Evolutionary conservation across 2,113 vertebrate genomes (phyloP).

Genomic region (Trematocara marginatum): DNA sequence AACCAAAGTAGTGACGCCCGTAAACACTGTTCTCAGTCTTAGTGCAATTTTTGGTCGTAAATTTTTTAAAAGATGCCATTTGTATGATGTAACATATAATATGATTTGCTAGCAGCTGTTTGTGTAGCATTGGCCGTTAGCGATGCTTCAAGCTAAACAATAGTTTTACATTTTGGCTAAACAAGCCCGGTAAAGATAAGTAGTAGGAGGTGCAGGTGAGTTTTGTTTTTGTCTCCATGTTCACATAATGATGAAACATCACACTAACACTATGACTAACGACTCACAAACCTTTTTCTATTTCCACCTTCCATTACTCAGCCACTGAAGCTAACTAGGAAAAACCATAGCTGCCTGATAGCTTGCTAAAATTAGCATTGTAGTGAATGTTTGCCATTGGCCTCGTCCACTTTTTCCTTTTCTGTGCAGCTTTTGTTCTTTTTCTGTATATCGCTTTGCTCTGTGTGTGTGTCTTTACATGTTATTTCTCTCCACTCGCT

Average conservation of each 20-base stretch:
- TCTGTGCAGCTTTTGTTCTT: neutral
- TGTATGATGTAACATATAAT: neutral
- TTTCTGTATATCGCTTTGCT: neutral
- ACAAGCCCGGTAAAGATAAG: neutral
- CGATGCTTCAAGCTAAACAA: neutral
- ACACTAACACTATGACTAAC: neutral
- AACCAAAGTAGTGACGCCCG: neutral
- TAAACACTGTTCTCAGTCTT: neutral
- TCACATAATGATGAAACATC: neutral
- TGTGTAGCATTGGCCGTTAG: neutral
- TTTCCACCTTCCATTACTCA: neutral
- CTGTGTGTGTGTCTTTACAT: neutral
- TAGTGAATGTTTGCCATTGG: neutral
- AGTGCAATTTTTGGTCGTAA: neutral
- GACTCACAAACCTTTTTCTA: neutral
- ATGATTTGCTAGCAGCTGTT: neutral
- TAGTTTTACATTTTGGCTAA: neutral
- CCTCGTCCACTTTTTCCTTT: neutral
- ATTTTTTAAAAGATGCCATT: neutral
- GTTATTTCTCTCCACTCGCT: neutral
- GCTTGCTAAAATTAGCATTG: neutral
- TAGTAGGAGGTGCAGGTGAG: neutral
- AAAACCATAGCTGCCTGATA: neutral
- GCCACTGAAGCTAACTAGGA: neutral
- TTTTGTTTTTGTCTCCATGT: neutral